A percentile compares a stretch with the other conserved stretches of the same genome.
Evolutionary conservation across 1,140 invertebrate genomes (phyloP).

Genomic region (Sycophaga agraensis): DNA sequence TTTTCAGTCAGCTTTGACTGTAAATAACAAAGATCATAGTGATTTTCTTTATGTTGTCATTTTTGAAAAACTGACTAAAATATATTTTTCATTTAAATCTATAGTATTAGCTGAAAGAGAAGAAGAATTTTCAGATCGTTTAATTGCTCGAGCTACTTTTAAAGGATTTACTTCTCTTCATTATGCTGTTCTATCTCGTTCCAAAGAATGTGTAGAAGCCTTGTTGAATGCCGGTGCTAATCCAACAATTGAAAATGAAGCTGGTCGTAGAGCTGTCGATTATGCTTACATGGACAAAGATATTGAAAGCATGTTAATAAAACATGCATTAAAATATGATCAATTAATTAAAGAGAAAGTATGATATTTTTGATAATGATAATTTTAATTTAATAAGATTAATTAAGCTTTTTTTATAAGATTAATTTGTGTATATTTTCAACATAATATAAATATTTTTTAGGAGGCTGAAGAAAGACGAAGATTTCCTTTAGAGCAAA

Average conservation of each 20-base stretch:
- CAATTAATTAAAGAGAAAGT: conserved; percentile 48
- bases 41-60: not conserved
- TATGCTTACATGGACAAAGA: conserved; percentile 66
- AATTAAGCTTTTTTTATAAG: not conserved
- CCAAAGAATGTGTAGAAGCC: conserved; percentile 61
- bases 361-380: not conserved
- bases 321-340: conserved; percentile 49
- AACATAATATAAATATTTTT: too few species aligned
- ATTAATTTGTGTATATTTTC: not conserved
- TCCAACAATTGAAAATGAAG: conserved; percentile 74
- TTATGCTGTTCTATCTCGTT: conserved; percentile 82
- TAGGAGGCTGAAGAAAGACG: conserved; percentile 79
- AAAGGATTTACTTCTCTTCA: conserved; percentile 86
- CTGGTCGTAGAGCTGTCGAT: conserved; percentile 75
- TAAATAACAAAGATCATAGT: conserved; percentile 3
- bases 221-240: conserved; percentile 71
- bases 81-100: conserved; percentile 18
- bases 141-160: conserved; percentile 77
- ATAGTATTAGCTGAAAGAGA: conserved; percentile 70
- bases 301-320: conserved; percentile 58
- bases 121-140: conserved; percentile 75
- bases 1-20: too few species aligned
- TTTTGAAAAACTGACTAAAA: conserved; percentile 3
- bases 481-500: conserved; percentile 84
- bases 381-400: conserved; percentile 11